Base-by-base conservation (phyloP, 2,797 vertebrate species). In the Apodemus agrarius region DNA sequence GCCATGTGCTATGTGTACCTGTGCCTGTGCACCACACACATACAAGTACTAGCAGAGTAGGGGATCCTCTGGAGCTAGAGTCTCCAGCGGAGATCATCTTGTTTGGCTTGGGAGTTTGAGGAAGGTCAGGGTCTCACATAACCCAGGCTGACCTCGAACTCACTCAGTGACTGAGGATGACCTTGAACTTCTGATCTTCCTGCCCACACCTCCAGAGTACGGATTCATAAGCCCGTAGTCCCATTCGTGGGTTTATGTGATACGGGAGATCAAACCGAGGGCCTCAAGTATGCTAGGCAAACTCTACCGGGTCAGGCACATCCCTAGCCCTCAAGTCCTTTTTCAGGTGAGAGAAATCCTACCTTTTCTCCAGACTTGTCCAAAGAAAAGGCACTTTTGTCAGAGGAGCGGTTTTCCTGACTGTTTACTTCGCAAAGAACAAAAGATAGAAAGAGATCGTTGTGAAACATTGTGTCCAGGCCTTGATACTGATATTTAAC, bases 391-490 rank as follows among this genome's bases (percentile, higher is more conserved):
- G 74, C 8, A 7, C 26, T 90, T 84, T 93, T 79, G 59, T 74
- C 24, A 92, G 37, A 81, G 43, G 49, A 80, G 57, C 2, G 9
- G 26, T 93, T 65, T 89, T 75, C 34, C 4, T 29, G 54, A 74
- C 63, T 46, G 43, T 69, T 26, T 75, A 24, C 80, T 94, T 91
- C 80, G 57, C 87, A 95, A 88, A 85, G 54, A 95, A 72, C 12
- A 14, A 91, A 95, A 88, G 69, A 26, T 85, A 82, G 26, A 76
- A 76, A 90, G 46, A 76, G 74, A 89, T 76, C 43, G 93, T 90
- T 87, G 69, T 80, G 67, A 95, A 95, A 67, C 76, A n/a, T 69
- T 52, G 80, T 31, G 43, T 95, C 19, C 72, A 63, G 22, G 13
- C 19, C 43, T 83, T 37, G 40, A 34, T 84, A 43, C 86, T 92